A percentile compares a stretch with the other conserved stretches of the same genome.
phyloP scores from a whole-genome alignment of 1,140 invertebrate species.

The Lepidurus apus region DNA sequence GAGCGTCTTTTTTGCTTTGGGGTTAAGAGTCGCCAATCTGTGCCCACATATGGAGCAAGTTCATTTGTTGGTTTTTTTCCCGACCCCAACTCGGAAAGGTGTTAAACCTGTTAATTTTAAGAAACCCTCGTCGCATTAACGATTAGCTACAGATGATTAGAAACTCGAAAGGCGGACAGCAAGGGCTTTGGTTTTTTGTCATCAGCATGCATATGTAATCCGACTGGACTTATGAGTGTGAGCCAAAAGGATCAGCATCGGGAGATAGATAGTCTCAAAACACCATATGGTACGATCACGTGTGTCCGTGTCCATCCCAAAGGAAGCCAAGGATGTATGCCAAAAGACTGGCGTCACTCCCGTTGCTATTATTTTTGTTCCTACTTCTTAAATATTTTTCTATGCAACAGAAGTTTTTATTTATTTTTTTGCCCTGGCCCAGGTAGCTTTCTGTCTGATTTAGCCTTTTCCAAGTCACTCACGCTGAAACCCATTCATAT shows the following conservation, averaged over 20 bases:
- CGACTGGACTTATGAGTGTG: not conserved
- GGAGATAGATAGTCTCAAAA: not conserved
- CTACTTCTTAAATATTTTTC: not conserved
- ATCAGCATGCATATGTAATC: not conserved
- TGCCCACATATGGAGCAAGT: no score
- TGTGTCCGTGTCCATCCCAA: not conserved
- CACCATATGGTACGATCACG: not conserved
- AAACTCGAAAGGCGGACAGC: no score
- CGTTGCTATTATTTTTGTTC: not conserved
- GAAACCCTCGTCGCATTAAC: no score
- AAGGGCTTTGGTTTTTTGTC: no score
- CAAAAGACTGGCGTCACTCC: constrained; percentile 1
- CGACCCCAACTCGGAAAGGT: no score
- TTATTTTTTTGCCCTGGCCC: not conserved
- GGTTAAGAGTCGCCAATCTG: no score
- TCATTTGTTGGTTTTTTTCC: no score
- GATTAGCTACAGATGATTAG: no score
- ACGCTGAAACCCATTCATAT: constrained; percentile 8
- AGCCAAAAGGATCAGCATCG: not conserved
- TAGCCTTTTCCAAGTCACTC: constrained; percentile 12
- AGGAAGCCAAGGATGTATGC: not conserved
- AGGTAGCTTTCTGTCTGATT: constrained; percentile 17
- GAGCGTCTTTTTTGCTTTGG: no score
- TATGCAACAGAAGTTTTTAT: not conserved
- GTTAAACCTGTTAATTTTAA: no score